Evolutionary conservation across 2,888 invertebrate species (phyloP), one percentile per base, ranked within the genome.

Genomic region (Oscheius sp.): DNA sequence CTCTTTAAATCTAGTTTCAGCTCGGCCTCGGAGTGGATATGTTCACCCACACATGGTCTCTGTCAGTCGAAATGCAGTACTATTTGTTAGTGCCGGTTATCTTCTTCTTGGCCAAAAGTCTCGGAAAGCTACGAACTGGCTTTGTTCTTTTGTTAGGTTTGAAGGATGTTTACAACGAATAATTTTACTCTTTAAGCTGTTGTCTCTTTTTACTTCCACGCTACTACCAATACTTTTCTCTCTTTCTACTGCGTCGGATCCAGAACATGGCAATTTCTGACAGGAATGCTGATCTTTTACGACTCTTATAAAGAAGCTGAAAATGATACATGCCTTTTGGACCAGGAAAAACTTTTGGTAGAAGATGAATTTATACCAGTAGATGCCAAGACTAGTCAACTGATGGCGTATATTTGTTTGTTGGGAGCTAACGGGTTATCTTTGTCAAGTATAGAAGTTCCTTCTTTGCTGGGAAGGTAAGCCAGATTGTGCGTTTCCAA

Each of bases 201-300:
- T 9, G 33, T 29, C 9, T 58, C 58, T 7, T 29, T 58, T 33
- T 21, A 10, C 1, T 58, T 32, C 29, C 35, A 58, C 21, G 29
- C 35, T 21, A 33, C 35, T 13, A 9, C 35, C 33, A 29, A 58
- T 33, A 7, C 10, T 3, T 58, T 11, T 21, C 29, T 33, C 29
- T 21, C 58, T 7, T 58, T 58, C 11, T n/a, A 58, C 58, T 32
- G 58, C 11, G 9, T 58, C 11, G 29, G 10, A 10, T 3, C 58
- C 11, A 58, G 58, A 58, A 58, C 21, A 11, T 58, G 58, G 58
- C 58, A 58, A 11, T 58, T 58, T 58, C 10, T 58, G 7, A 11
- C 11, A 29, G 58, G 58, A 58, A 33, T 33, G 13, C 53, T 53
- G 7, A 48, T 63, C 21, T 63, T 32, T 1, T 33, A 66, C 21